Base-by-base conservation (phyloP, 1,140 invertebrate species). In the Liolophura sinensis region DNA sequence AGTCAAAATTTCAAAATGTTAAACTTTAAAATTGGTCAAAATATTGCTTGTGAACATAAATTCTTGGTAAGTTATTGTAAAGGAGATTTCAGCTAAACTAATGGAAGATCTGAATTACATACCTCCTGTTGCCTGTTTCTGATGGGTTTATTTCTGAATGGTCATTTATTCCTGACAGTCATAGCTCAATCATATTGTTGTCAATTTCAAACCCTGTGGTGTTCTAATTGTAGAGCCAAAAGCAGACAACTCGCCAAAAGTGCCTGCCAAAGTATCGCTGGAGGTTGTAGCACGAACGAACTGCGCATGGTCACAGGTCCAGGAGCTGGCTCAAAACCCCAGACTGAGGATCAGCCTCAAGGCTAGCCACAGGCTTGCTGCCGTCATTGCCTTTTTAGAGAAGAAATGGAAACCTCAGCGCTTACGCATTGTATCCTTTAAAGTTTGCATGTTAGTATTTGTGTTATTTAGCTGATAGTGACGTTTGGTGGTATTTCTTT, bases 321-420 rank as follows among this genome's bases (percentile, higher is more conserved):
- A 97, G 80, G 87, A 88, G 9, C 80, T 93, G 50, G 90, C 95
- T 0, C 94, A 97, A 85, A 97, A 97, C 88, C 95, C 96, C n/a
- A 87, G 94, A 67, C 87, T 93, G 7, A 87, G 89, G 40, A 87
- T 90, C 40, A 85, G 89, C n/a, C 82, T 93, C 25, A 89, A 92
- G 12, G 87, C 94, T 57, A 92, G 95, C 71, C 89, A 92, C 66
- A 88, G 90, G 22, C 84, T 96, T 4, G 86, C 89, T 14, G 88
- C 88, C 55, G 84, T 96, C 22, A 86, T 96, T n/a, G 85, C 86
- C 64, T 93, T 90, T 79, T 87, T 97, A 59, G 88, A 91, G 74
- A 87, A 88, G 69, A 89, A 92, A 72, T 97, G 94, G 91, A 88
- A 87, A 79, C 81, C 83, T 59, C 81, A 75, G 73, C 85, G 87